Evolutionary conservation across 2,797 vertebrate species (phyloP), one percentile per base, ranked within the genome.

Genomic region (Petrocephalus sullivani): DNA sequence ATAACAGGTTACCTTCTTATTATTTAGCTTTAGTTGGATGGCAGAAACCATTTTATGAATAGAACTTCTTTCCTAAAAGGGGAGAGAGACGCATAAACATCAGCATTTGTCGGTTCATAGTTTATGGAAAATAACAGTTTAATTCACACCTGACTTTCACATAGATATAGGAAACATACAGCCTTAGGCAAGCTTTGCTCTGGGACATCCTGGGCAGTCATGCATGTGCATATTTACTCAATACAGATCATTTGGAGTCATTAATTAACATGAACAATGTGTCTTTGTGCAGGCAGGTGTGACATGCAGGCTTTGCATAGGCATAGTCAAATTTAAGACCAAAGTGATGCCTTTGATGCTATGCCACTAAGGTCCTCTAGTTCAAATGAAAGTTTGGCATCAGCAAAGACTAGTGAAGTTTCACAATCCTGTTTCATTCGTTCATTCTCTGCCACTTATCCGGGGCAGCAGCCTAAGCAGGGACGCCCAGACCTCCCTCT

Each of bases 41-140:
- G 9, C 82, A 57, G 91, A 92, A 85, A 90, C 87, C 81, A 90
- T 86, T 61, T 3, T 64, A 84, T n/a, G 85, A 87, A 92, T 91
- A 9, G 21, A 84, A 6, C 53, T 2, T 75, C 12, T 87, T 49
- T 75, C 81, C 91, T 92, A 58, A 89, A 8, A 89, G 28, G 19
- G n/a, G 67, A 21, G 9, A 16, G 41, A 78, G 16, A n/a, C 19
- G n/a, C 71, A 78, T 78, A 37, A 78, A n/a, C 14, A 7, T 78
- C 2, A 46, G 9, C 16, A 16, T 46, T 46, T 78, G 16, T 46
- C 6, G 7, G 14, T 33, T 60, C 16, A 41, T 41, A 37, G 33
- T 33, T 19, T 64, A n/a, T 28, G 19, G 8, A 1, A 81, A 46
- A 46, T 14, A 81, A 41, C 33, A 56, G 28, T 86, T 86, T 19